Base-by-base conservation (phyloP, 1,140 invertebrate genomes). In the Holcopasites calliopsidis region DNA sequence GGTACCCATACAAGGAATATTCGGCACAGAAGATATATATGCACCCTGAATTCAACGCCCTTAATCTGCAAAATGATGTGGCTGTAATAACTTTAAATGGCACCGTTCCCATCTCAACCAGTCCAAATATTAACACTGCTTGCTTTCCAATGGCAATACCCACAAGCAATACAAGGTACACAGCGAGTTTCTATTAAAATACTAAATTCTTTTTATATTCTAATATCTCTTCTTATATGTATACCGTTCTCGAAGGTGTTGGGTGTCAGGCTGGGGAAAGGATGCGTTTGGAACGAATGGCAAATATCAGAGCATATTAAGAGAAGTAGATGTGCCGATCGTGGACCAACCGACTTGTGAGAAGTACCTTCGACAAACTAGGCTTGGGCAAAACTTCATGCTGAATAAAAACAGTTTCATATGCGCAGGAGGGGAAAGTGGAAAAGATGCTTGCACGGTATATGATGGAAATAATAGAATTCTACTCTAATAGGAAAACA, bases 201-300 rank as follows among this genome's bases (percentile, higher is more conserved):
- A 33, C 23, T 35, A 60, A 28, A 18, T 21, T 62, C 21, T 6
- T 23, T 31, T 47, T 31, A 21, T 16, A 23, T 13, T 26, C 16
- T 5, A 16, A 3, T 31, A 18, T 54, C 3, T 42, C 16, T 38
- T 31, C 26, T 23, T 6, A 18, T 64, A 7, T 61, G n/a, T 52
- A 6, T 47, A 8, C 23, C 33, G 10, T 40, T 82, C 35, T 79
- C 83, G 8, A 47, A 94, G 93, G 79, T 97, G 96, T 84, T 94
- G 92, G 92, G 95, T 96, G 0, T 93, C 95, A 1, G 96, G 96
- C n/a, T 97, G 96, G 95, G 96, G 96, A 31, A 96, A 96, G 83
- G 93, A 96, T 84, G 93, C 94, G 78, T 97, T 96, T 80, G 95
- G 95, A 16, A 70, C 91, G 2, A 90, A 82, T 35, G 95, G 94